These are phyloP conservation scores for Cotesia congregata DNA, from an alignment of 2,888 invertebrate species.

Conservation along the genomic window DNA sequence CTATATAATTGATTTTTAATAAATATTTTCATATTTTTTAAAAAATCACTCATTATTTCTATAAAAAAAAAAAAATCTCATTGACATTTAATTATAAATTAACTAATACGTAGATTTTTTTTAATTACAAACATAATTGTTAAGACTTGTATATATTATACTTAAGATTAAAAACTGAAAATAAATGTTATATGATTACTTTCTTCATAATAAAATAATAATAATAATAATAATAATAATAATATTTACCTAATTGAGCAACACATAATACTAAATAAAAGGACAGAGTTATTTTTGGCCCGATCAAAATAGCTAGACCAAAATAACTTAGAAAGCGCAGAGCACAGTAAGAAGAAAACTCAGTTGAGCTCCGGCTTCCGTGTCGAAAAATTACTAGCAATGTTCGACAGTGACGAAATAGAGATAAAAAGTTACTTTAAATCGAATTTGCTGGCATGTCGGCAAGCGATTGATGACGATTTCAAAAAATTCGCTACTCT, in stretches of 20 bases:
- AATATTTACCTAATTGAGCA: not conserved
- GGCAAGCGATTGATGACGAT: constrained; percentile 73
- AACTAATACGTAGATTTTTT: constrained; percentile 3
- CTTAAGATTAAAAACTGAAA: constrained; percentile 23
- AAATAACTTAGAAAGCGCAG: constrained; percentile 48
- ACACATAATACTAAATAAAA: not conserved
- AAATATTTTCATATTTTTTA: not conserved
- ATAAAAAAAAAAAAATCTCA: not conserved
- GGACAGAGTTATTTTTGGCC: not conserved
- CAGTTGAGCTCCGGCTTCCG: constrained; percentile 37
- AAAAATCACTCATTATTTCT: not conserved
- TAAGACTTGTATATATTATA: constrained; percentile 47
- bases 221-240: not conserved
- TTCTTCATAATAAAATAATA: not conserved
- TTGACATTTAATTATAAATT: constrained; percentile 2
- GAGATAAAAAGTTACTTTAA: constrained; percentile 61
- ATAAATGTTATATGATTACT: constrained; percentile 43
- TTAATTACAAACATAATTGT: constrained; percentile 4
- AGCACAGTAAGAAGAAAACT: constrained; percentile 3
- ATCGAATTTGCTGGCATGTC: constrained; percentile 66
- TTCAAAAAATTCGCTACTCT: constrained; percentile 77
- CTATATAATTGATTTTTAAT: not conserved
- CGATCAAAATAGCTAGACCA: constrained; percentile 29
- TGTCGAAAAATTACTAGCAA: constrained; percentile 32
- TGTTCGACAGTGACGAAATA: constrained; percentile 50